Evolutionary conservation across 2,797 vertebrate species (phyloP).

Genomic region (Smutsia temminckii): DNA sequence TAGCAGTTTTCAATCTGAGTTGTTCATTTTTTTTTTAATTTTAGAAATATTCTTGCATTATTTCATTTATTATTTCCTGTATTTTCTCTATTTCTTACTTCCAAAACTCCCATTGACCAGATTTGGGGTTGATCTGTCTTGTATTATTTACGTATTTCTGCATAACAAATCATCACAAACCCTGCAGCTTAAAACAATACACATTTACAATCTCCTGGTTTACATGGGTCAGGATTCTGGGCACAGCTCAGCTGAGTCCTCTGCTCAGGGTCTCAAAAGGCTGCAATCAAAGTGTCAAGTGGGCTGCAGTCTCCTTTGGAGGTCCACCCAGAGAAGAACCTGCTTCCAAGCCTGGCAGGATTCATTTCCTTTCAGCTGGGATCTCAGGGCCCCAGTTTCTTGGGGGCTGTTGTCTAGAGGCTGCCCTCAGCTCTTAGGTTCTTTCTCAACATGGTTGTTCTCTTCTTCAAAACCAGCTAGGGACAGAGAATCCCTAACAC

Average conservation of each 20-base stretch:
- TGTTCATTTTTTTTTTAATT: background rate
- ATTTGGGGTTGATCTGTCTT: background rate
- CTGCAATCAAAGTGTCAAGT: background rate
- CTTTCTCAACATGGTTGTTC: background rate
- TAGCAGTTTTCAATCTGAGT: background rate
- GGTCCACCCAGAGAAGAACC: background rate
- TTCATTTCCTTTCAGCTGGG: background rate
- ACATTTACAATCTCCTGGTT: background rate
- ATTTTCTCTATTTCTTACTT: conserved; percentile 9
- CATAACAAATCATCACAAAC: background rate
- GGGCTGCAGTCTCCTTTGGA: background rate
- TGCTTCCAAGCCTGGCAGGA: background rate
- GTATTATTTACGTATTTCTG: background rate
- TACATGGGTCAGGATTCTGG: background rate
- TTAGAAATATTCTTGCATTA: background rate
- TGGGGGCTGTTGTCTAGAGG: background rate
- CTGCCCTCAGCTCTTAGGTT: background rate
- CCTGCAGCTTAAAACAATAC: background rate
- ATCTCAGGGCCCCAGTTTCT: background rate
- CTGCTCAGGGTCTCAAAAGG: background rate
- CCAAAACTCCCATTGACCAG: background rate
- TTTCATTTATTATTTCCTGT: background rate
- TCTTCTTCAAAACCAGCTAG: background rate
- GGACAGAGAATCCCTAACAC: background rate
- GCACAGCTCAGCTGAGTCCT: background rate